Conservation (phyloP, 2,888 invertebrate species). For the Nomada ruficornis region DNA sequence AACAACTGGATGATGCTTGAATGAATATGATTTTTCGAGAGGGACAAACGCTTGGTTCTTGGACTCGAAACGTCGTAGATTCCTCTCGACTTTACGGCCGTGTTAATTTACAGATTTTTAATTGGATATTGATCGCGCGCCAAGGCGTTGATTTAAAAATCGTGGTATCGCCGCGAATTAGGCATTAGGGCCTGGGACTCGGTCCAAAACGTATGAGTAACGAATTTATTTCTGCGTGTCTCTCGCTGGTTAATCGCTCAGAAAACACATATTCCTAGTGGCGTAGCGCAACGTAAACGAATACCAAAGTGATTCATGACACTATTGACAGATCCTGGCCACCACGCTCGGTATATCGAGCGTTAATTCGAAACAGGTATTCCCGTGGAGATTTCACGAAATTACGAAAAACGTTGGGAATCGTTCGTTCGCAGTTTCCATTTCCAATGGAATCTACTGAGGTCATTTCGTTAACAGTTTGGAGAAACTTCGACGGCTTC, state of each 20-base stretch:
- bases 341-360: not conserved
- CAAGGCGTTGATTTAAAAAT: conserved; percentile 52
- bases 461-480: no score
- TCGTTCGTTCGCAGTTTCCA: no score
- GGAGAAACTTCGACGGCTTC: no score
- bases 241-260: conserved; percentile 62
- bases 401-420: not conserved
- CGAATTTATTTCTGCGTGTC: conserved; percentile 60
- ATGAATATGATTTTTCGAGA: no score
- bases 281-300: conserved; percentile 50
- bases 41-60: no score
- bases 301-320: conserved; percentile 26
- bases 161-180: conserved; percentile 46
- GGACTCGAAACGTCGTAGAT: no score
- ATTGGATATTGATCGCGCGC: not conserved
- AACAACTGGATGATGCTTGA: no score
- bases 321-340: conserved; percentile 30
- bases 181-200: conserved; percentile 51
- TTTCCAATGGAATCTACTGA: no score
- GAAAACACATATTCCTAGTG: conserved; percentile 47
- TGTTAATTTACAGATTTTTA: not conserved
- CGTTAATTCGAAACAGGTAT: not conserved
- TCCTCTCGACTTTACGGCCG: not conserved
- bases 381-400: not conserved
- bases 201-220: conserved; percentile 61